Conservation (phyloP, 2,888 invertebrate species). For the Dasypogon diadema region DNA sequence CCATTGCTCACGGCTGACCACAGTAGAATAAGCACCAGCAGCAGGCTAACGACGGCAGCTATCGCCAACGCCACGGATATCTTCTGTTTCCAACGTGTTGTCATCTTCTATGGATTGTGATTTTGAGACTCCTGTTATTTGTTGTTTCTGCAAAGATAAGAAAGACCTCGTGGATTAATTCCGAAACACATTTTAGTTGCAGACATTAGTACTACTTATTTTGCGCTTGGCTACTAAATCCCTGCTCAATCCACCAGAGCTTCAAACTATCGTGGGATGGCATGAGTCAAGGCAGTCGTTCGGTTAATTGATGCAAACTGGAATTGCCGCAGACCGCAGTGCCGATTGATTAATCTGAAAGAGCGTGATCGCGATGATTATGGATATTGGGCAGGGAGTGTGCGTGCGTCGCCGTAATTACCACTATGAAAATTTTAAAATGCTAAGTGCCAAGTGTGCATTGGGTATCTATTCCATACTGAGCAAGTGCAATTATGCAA, state of each 20-base stretch:
- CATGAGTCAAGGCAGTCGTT: conserved; percentile 40
- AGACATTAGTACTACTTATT: not conserved
- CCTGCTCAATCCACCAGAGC: not conserved
- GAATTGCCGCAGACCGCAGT: conserved; percentile 2
- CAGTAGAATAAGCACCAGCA: conserved; percentile 54
- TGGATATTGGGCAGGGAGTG: not conserved
- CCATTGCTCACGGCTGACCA: conserved; percentile 55
- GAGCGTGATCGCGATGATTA: not conserved
- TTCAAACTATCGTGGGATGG: conserved; percentile 33
- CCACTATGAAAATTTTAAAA: not conserved
- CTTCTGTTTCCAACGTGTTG: conserved; percentile 57
- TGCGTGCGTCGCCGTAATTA: conserved; percentile 4
- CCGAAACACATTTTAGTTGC: not conserved
- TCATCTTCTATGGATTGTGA: conserved; percentile 52
- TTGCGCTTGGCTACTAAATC: not conserved
- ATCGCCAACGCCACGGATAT: conserved; percentile 53
- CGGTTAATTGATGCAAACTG: conserved; percentile 50
- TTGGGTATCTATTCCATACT: not conserved
- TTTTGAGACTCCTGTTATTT: not conserved
- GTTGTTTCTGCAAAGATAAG: not conserved
- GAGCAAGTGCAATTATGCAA: conserved; percentile 34
- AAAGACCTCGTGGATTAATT: not conserved
- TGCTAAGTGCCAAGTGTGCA: not conserved
- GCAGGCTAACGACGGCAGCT: conserved; percentile 46
- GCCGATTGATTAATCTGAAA: conserved; percentile 41